These are phyloP conservation scores for Eriosoma lanigerum DNA, from an alignment of 1,140 invertebrate genomes.

Conservation along the genomic window DNA sequence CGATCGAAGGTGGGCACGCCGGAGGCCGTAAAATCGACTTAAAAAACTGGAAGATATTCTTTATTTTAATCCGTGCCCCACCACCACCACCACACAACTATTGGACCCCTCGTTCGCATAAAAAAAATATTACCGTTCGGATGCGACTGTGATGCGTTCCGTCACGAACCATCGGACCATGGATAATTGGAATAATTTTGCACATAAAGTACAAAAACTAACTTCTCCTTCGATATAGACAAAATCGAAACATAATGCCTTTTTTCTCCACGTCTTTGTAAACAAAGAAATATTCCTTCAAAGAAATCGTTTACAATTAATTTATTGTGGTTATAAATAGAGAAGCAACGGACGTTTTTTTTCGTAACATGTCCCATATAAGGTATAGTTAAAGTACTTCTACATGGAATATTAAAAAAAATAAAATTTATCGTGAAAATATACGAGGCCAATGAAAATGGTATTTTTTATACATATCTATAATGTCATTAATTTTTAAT, in stretches of 20 bases:
- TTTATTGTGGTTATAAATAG: not conserved
- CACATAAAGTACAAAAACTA: not conserved
- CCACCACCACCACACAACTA: not conserved
- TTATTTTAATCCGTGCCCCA: constrained; percentile 11
- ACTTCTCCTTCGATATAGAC: not conserved
- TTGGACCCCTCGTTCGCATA: not conserved
- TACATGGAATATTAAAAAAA: no score
- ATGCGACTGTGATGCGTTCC: constrained; percentile 6
- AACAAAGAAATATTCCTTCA: not conserved
- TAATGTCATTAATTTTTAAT: not conserved
- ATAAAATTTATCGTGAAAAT: no score
- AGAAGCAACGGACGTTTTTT: not conserved
- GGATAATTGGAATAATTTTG: constrained; percentile 4
- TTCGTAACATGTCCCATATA: not conserved
- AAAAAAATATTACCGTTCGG: not conserved
- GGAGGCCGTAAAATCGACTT: no score
- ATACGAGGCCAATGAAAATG: not conserved
- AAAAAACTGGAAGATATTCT: constrained; percentile 11
- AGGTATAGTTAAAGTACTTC: no score
- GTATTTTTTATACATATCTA: no score
- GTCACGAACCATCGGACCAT: not conserved
- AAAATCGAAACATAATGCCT: constrained; percentile 2
- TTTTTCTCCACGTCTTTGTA: not conserved
- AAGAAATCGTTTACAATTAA: not conserved
- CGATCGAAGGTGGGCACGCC: no score